Evolutionary conservation across 2,113 vertebrate species (phyloP).

Genomic region (Dipodomys spectabilis): DNA sequence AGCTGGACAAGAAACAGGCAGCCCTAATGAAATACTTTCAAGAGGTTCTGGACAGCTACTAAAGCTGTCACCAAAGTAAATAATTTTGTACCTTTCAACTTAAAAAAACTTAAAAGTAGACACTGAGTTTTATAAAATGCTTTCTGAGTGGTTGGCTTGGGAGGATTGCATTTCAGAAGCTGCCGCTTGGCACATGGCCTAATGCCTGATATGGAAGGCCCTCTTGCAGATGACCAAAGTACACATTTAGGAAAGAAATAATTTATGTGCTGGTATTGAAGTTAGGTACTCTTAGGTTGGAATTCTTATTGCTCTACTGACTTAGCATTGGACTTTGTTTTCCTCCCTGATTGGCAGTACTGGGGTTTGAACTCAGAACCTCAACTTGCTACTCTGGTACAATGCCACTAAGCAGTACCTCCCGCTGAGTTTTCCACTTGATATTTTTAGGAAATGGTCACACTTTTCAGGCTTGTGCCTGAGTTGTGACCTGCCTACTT

Average conservation of each 20-base stretch:
- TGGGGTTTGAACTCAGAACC: too few species aligned
- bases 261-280: background rate
- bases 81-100: conserved; percentile 26
- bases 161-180: background rate
- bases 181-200: background rate
- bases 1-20: background rate
- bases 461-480: too few species aligned
- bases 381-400: too few species aligned
- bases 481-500: too few species aligned
- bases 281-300: background rate
- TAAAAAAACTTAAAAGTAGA: conserved; percentile 21
- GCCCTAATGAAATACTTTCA: conserved; percentile 3
- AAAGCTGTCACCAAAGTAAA: background rate
- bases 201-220: background rate
- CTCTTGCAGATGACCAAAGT: background rate
- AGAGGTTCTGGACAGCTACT: background rate
- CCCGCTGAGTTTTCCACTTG: too few species aligned
- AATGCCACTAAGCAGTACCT: too few species aligned
- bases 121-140: conserved; percentile 18
- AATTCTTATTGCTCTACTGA: background rate
- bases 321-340: background rate
- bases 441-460: too few species aligned
- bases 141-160: background rate
- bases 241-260: conserved; percentile 37
- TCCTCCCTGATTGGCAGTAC: too few species aligned